phyloP scores from a whole-genome alignment of 2,797 vertebrate genomes.

The Limnodromus scolopaceus region DNA sequence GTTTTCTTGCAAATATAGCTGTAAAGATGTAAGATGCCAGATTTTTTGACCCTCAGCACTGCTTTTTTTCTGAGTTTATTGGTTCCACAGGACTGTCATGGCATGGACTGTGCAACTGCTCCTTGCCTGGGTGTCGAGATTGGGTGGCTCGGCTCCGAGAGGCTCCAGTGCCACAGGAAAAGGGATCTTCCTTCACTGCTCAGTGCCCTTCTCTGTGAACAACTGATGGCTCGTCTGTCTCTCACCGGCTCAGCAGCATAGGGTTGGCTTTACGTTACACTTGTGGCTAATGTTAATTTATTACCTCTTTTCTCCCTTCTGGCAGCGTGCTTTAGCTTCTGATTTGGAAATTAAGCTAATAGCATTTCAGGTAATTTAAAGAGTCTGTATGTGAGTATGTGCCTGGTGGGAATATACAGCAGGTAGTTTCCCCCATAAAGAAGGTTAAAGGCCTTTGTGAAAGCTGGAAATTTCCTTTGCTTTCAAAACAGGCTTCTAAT shows the following conservation, averaged over 20 bases:
- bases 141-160: rapidly evolving
- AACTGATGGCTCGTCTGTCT: neutral
- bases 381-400: neutral
- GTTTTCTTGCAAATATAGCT: neutral
- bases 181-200: neutral
- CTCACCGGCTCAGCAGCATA: neutral
- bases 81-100: neutral
- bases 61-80: neutral
- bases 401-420: neutral
- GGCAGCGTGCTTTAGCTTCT: neutral
- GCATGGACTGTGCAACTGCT: neutral
- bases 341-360: slow-evolving; percentile 18
- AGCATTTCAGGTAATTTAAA: neutral
- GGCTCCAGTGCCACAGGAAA: rapidly evolving
- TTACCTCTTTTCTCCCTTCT: neutral
- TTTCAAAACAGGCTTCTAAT: slow-evolving; percentile 31
- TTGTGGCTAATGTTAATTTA: neutral
- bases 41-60: neutral
- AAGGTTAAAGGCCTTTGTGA: slow-evolving; percentile 11
- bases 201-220: neutral
- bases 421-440: slow-evolving; percentile 19
- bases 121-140: neutral
- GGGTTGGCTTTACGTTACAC: neutral
- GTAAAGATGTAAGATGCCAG: rapidly evolving
- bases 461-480: slow-evolving; percentile 58